A percentile compares a stretch with the other conserved stretches of the same genome.
These are phyloP conservation scores for Cirrhinus molitorella DNA, from an alignment of 2,797 vertebrate genomes.

Conservation along the genomic window DNA sequence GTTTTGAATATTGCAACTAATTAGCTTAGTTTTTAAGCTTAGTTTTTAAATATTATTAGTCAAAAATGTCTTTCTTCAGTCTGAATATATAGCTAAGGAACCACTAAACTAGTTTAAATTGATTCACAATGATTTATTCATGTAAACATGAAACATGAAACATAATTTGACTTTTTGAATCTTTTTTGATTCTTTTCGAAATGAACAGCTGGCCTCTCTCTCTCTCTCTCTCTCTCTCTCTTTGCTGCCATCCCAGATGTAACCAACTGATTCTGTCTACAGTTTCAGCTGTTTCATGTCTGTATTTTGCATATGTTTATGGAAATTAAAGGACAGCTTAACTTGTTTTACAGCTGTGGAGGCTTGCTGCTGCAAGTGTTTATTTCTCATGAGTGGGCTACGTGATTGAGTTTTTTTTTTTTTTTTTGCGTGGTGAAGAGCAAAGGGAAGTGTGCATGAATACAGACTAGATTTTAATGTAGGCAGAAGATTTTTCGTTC, in stretches of 20 bases:
- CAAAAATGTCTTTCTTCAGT: no score
- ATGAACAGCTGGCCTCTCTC: background rate
- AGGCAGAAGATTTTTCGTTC: conserved; percentile 21
- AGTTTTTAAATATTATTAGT: no score
- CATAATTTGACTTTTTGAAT: no score
- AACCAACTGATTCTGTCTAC: background rate
- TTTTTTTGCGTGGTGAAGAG: conserved; percentile 52
- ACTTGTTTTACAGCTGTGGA: conserved; percentile 62
- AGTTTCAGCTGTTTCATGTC: conserved; percentile 51
- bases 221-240: background rate
- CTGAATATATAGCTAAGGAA: no score
- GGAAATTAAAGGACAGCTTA: conserved; percentile 67
- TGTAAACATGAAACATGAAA: no score
- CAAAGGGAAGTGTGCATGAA: conserved; percentile 57
- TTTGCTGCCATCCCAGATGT: background rate
- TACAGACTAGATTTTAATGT: conserved; percentile 20
- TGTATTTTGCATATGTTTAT: conserved; percentile 52
- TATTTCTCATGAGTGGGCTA: conserved; percentile 63
- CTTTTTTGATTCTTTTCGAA: background rate
- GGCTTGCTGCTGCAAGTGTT: conserved; percentile 70
- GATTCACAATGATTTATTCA: no score
- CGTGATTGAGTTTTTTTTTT: conserved; percentile 49
- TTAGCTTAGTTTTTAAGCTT: no score
- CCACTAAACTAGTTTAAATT: no score
- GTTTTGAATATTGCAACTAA: no score